Percentiles rank a stretch among this genome's conserved stretches.
Evolutionary conservation across 2,797 vertebrate genomes (phyloP).

Genomic region (Pelochelys cantorii): DNA sequence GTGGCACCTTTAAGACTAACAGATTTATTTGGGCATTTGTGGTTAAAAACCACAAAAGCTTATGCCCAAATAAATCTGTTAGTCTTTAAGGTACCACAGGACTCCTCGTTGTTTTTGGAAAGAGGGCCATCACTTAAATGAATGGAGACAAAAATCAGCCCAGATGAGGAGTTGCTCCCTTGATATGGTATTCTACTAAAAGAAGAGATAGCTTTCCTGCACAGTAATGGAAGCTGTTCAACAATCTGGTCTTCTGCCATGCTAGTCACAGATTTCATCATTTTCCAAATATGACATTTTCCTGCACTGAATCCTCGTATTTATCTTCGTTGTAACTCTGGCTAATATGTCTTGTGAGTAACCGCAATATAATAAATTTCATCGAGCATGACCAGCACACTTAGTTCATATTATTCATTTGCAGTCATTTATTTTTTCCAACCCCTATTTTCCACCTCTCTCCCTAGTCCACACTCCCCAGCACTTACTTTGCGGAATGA

Average conservation of each 20-base stretch:
- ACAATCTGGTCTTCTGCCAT: constrained; percentile 31
- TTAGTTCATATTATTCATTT: constrained; percentile 81
- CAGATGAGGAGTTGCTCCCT: neutral
- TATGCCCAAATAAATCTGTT: too few relatives aligned
- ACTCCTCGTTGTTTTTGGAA: too few relatives aligned
- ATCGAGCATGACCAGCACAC: constrained; percentile 75
- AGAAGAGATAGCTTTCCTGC: constrained; percentile 17
- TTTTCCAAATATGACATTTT: constrained; percentile 71
- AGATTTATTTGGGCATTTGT: too few relatives aligned
- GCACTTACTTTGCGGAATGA: constrained; percentile 66
- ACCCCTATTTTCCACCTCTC: constrained; percentile 49
- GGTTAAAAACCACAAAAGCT: too few relatives aligned
- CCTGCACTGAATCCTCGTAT: constrained; percentile 69
- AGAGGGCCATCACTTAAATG: neutral
- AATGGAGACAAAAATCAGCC: rapidly evolving
- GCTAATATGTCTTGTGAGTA: constrained; percentile 75
- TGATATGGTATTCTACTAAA: neutral
- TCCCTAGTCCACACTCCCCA: neutral
- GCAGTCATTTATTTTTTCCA: constrained; percentile 73
- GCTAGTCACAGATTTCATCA: constrained; percentile 42
- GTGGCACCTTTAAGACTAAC: too few relatives aligned
- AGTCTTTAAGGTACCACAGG: too few relatives aligned
- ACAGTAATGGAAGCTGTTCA: constrained; percentile 43
- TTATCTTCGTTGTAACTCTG: constrained; percentile 70
- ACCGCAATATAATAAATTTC: constrained; percentile 81